Percentiles rank a stretch among this genome's conserved stretches.
Conservation (phyloP, 2,888 invertebrate species). For the Pollenia angustigena region DNA sequence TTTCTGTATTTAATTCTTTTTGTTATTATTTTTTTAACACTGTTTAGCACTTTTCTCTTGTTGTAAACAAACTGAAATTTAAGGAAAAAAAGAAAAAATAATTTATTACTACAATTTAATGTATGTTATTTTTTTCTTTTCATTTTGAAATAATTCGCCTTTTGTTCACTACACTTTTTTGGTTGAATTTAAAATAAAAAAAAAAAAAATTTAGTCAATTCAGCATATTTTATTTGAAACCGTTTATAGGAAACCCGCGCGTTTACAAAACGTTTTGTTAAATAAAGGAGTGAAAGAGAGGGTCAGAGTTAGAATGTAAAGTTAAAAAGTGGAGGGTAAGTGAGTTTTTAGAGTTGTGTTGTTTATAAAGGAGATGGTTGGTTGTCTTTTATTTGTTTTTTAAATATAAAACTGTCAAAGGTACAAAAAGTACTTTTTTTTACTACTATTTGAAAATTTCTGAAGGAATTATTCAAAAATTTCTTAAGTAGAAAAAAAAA, state of each 20-base stretch:
- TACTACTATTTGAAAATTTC: neutral
- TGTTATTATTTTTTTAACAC: slow-evolving; percentile 59
- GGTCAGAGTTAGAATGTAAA: neutral
- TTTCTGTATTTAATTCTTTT: slow-evolving; percentile 10
- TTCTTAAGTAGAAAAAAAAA: neutral
- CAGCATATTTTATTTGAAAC: slow-evolving; percentile 69
- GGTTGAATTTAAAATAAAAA: neutral
- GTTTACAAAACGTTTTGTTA: slow-evolving; percentile 17
- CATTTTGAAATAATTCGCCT: neutral
- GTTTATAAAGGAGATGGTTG: slow-evolving; percentile 31
- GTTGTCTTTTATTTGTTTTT: neutral
- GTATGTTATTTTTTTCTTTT: slow-evolving; percentile 19
- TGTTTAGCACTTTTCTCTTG: slow-evolving; percentile 67
- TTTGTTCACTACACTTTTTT: slow-evolving; percentile 51
- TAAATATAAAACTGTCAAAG: no score
- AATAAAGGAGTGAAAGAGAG: slow-evolving; percentile 3
- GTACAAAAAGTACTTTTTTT: neutral
- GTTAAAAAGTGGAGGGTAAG: neutral
- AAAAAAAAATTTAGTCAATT: slow-evolving; percentile 17
- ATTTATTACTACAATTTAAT: slow-evolving; percentile 37
- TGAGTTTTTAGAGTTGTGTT: neutral
- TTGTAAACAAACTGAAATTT: slow-evolving; percentile 70
- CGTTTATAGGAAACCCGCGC: slow-evolving; percentile 56
- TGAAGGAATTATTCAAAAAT: neutral
- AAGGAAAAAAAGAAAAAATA: slow-evolving; percentile 39